Evolutionary conservation across 2,797 vertebrate species (phyloP).

Genomic region (Chlorospingus semifuscus): DNA sequence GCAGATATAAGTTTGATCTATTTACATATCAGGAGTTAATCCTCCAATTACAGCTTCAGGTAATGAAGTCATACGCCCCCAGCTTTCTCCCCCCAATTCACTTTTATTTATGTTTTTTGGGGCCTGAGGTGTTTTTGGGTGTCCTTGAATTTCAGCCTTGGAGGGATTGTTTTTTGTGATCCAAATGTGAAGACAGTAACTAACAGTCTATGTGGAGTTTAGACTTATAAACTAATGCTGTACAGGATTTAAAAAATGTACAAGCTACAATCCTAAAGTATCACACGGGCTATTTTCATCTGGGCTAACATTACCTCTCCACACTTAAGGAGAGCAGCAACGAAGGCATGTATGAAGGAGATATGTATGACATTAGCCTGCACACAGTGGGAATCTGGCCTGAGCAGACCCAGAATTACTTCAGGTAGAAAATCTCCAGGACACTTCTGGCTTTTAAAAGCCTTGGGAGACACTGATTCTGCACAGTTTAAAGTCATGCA

Average conservation of each 20-base stretch:
- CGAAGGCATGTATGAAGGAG: not conserved
- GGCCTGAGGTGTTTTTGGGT: no score
- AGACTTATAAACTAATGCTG: no score
- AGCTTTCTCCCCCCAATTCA: not conserved
- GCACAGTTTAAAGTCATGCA: not conserved
- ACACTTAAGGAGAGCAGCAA: not conserved
- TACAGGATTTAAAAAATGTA: no score
- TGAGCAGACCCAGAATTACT: not conserved
- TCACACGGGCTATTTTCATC: accelerated
- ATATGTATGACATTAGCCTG: not conserved
- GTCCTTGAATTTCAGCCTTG: not conserved
- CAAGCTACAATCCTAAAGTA: not conserved
- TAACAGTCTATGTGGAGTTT: not conserved
- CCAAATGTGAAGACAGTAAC: not conserved
- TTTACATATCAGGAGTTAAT: not conserved
- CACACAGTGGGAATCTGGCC: not conserved
- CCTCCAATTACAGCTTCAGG: not conserved
- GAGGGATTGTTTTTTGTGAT: not conserved
- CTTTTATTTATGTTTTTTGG: not conserved
- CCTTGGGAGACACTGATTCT: accelerated
- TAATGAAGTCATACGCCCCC: no score
- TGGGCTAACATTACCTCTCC: not conserved
- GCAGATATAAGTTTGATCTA: not conserved
- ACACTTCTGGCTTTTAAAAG: not conserved
- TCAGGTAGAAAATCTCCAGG: not conserved